Evolutionary conservation across 2,888 invertebrate species (phyloP).

Genomic region (Drosophila monieri): DNA sequence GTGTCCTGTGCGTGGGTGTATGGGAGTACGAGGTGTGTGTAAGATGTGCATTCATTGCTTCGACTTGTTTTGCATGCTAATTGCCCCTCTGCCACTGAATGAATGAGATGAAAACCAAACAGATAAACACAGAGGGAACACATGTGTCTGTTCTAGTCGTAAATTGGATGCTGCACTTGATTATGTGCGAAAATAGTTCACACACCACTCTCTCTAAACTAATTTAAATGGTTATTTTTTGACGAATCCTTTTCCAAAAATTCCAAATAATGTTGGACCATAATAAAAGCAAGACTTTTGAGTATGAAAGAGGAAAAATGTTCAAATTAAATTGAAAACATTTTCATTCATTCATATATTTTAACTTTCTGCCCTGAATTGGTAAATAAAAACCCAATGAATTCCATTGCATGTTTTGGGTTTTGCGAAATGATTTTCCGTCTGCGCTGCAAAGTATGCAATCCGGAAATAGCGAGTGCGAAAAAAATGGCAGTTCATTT

Average conservation of each 20-base stretch:
- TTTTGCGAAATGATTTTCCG: constrained; percentile 7
- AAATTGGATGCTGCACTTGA: constrained; percentile 63
- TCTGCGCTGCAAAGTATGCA: constrained; percentile 29
- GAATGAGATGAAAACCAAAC: constrained; percentile 15
- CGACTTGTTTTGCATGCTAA: constrained; percentile 77
- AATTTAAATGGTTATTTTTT: constrained; percentile 32
- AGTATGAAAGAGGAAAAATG: not conserved
- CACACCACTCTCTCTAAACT: constrained; percentile 43
- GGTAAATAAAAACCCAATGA: constrained; percentile 1
- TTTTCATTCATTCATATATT: not conserved
- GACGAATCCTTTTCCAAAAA: not conserved
- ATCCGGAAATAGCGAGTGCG: not conserved
- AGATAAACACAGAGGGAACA: not conserved
- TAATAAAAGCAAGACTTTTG: no score
- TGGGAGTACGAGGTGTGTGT: constrained; percentile 15
- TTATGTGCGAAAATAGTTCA: constrained; percentile 48
- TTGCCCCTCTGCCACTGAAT: constrained; percentile 51
- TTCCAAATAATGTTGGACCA: not conserved
- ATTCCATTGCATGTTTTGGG: constrained; percentile 1
- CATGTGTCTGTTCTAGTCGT: constrained; percentile 22
- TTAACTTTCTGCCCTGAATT: not conserved
- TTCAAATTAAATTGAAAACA: not conserved
- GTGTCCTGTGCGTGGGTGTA: constrained; percentile 2
- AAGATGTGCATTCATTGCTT: constrained; percentile 67
- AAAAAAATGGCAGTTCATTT: constrained; percentile 30